These are phyloP conservation scores for Tenthredo mesomela DNA, from an alignment of 2,888 invertebrate genomes.

Conservation along the genomic window DNA sequence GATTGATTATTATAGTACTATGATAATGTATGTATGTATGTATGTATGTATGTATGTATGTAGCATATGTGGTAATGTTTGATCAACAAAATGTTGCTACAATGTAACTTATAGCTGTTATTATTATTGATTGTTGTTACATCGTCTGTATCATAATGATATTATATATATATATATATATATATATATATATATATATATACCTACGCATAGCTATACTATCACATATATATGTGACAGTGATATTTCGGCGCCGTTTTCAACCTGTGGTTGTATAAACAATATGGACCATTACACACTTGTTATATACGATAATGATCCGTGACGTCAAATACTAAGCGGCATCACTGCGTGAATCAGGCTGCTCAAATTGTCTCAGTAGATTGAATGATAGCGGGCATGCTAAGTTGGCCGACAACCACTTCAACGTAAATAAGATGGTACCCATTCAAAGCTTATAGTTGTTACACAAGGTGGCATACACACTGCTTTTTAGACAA, in stretches of 20 bases:
- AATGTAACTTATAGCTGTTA: neutral
- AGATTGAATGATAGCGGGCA: slow-evolving; percentile 72
- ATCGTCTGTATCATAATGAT: neutral
- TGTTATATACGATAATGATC: slow-evolving; percentile 70
- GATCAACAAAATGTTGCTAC: neutral
- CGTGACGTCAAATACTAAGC: slow-evolving; percentile 74
- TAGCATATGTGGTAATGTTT: neutral
- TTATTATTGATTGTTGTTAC: slow-evolving; percentile 43
- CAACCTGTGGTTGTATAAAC: slow-evolving; percentile 67
- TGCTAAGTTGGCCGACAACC: slow-evolving; percentile 74
- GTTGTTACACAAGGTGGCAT: slow-evolving; percentile 30
- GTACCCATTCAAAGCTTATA: slow-evolving; percentile 45
- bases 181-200: too few species aligned
- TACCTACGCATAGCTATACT: too few species aligned
- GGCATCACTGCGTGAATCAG: slow-evolving; percentile 74
- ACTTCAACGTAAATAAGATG: slow-evolving; percentile 73
- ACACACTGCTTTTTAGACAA: neutral
- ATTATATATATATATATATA: too few species aligned
- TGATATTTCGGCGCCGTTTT: slow-evolving; percentile 55
- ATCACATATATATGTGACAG: neutral
- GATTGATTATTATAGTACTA: neutral
- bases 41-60: neutral
- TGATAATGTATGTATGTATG: neutral
- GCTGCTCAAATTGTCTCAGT: slow-evolving; percentile 72
- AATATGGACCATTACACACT: slow-evolving; percentile 66